A percentile compares a stretch with the other conserved stretches of the same genome.
phyloP scores from a whole-genome alignment of 1,140 invertebrate species.

The Cydia fagiglandana region DNA sequence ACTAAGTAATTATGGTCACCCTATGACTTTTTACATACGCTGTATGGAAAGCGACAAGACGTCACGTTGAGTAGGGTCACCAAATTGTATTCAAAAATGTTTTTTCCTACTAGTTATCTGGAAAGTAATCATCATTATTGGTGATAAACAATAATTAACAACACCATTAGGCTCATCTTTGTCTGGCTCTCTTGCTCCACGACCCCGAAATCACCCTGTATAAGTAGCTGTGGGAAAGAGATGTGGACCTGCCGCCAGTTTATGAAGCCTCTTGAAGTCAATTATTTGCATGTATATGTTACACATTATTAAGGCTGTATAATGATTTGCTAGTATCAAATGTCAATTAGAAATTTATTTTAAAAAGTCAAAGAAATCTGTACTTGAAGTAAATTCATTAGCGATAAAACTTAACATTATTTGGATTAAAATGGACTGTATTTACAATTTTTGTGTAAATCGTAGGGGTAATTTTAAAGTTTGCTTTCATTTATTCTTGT shows the following conservation, averaged over 20 bases:
- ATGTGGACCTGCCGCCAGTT: not conserved
- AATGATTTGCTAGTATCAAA: conserved; percentile 23
- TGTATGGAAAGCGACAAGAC: too few relatives aligned
- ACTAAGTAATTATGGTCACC: too few relatives aligned
- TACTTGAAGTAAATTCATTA: not conserved
- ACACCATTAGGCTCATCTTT: too few relatives aligned
- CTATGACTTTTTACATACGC: too few relatives aligned
- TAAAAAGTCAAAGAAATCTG: not conserved
- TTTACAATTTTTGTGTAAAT: conserved; percentile 39
- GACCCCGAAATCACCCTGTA: too few relatives aligned
- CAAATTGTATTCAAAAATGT: too few relatives aligned
- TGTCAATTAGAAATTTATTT: conserved; percentile 21
- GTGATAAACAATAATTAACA: too few relatives aligned
- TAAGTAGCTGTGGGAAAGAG: not conserved
- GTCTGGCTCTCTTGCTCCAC: too few relatives aligned
- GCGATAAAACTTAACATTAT: not conserved
- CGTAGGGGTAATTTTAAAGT: conserved; percentile 36
- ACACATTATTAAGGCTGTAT: conserved; percentile 1
- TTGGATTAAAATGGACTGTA: conserved; percentile 28
- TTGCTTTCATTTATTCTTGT: conserved; percentile 5
- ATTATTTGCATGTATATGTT: conserved; percentile 39
- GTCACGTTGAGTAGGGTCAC: too few relatives aligned
- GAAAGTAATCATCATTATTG: too few relatives aligned
- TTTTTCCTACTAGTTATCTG: too few relatives aligned
- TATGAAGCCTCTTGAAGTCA: conserved; percentile 36